Percentiles rank a stretch among this genome's conserved stretches.
These are phyloP conservation scores for Denticeps clupeoides DNA, from an alignment of 2,797 vertebrate species.

Conservation along the genomic window DNA sequence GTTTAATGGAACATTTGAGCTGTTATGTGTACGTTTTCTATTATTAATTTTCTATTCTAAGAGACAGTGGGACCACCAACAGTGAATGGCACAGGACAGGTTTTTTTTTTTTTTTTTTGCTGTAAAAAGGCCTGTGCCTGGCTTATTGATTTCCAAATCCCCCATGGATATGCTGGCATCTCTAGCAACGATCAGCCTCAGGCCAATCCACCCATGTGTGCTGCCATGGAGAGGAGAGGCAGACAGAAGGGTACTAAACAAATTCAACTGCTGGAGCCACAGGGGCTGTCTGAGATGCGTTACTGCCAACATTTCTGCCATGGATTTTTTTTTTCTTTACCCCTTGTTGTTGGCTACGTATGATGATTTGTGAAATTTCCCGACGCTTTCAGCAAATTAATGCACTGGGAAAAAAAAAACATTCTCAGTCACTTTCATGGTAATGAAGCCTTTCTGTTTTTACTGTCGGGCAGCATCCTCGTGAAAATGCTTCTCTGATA, in stretches of 20 bases:
- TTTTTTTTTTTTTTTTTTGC: background rate
- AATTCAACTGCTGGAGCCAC: background rate
- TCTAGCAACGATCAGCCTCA: constrained; percentile 1
- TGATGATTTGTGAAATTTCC: too few relatives aligned
- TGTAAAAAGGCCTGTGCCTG: too few relatives aligned
- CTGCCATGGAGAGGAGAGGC: background rate
- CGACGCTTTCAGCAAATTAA: too few relatives aligned
- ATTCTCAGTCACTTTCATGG: too few relatives aligned
- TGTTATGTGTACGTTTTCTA: constrained; percentile 70
- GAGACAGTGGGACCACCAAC: constrained; percentile 54
- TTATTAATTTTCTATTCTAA: constrained; percentile 23
- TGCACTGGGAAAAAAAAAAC: too few relatives aligned
- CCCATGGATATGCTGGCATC: constrained; percentile 7
- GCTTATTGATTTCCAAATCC: constrained; percentile 13
- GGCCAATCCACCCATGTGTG: background rate
- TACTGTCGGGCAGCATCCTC: background rate
- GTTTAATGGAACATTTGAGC: constrained; percentile 53
- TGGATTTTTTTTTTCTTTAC: too few relatives aligned
- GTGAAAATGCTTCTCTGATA: background rate
- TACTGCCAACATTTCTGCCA: too few relatives aligned
- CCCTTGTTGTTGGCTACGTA: too few relatives aligned
- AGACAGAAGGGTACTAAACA: background rate
- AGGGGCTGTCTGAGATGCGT: background rate
- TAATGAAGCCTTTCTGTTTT: too few relatives aligned
- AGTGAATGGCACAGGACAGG: constrained; percentile 11